Base-by-base conservation (phyloP, 2,113 vertebrate species). In the Thalassoma bifasciatum region DNA sequence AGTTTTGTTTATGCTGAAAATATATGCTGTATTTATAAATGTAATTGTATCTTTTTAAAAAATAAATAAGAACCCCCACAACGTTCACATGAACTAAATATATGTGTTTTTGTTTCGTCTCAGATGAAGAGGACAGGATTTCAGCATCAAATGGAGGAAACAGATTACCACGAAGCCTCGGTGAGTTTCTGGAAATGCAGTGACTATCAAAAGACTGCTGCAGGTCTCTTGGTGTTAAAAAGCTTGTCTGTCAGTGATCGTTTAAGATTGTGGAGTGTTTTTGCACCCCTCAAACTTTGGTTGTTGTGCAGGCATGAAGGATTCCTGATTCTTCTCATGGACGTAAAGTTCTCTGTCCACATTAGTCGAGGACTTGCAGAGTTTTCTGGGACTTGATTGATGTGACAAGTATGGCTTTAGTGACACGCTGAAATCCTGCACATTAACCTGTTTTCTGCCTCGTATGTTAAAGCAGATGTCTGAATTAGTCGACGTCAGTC, bases 161-260 rank as follows among this genome's bases (percentile, higher is more conserved):
- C 47, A 88, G 92, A 75, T 37, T 89, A 22, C 91, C 92, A 50
- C 77, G 92, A 42, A 93, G 92, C 71, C 90, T 92, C 0, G 86
- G 92, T 93, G 64, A 91, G 91, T 2, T 30, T 30, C 30, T 30
- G 6, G 30, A 6, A 30, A 30, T 4, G 30, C 30, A 30, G 30
- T 6, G 30, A 6, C 30, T 30, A n/a, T n/a, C n/a, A n/a, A n/a
- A n/a, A n/a, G n/a, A n/a, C n/a, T n/a, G n/a, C n/a, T n/a, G n/a
- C n/a, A n/a, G n/a, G n/a, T n/a, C n/a, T n/a, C n/a, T n/a, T n/a
- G n/a, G n/a, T n/a, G n/a, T n/a, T n/a, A n/a, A n/a, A n/a, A n/a
- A n/a, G n/a, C n/a, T n/a, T n/a, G n/a, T n/a, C n/a, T n/a, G n/a
- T 30, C 30, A 3, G 30, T 30, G 3, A 30, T 3, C 30, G 30